phyloP scores from a whole-genome alignment of 2,888 invertebrate genomes.

The Julus scanicus region DNA sequence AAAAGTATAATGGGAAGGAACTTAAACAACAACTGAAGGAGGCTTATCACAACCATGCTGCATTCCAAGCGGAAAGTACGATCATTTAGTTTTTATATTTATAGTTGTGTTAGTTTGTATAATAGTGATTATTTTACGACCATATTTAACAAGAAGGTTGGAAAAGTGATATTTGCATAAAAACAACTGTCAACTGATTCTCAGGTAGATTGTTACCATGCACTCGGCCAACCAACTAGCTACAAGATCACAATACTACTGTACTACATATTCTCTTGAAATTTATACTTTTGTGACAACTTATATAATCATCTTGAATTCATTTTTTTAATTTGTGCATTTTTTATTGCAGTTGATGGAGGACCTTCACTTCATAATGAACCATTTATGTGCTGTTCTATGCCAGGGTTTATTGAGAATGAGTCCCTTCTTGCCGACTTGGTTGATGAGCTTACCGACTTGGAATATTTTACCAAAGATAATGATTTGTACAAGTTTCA shows the following conservation, averaged over 20 bases:
- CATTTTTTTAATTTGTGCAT: not conserved
- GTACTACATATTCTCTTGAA: too few relatives aligned
- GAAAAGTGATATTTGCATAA: too few relatives aligned
- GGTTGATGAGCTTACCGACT: conserved; percentile 63
- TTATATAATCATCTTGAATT: not conserved
- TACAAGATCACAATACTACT: too few relatives aligned
- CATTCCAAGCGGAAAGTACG: conserved; percentile 20
- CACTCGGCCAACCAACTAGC: too few relatives aligned
- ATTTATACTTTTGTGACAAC: too few relatives aligned
- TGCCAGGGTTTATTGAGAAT: conserved; percentile 54
- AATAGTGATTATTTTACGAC: too few relatives aligned
- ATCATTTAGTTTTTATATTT: not conserved
- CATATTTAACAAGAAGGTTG: too few relatives aligned
- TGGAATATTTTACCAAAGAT: conserved; percentile 79
- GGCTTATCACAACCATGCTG: not conserved
- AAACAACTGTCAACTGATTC: too few relatives aligned
- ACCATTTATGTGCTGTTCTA: conserved; percentile 53
- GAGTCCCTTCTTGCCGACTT: conserved; percentile 63
- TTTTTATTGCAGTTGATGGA: not conserved
- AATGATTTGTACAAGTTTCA: conserved; percentile 91
- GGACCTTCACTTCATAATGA: conserved; percentile 8
- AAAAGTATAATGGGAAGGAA: not conserved
- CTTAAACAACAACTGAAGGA: not conserved
- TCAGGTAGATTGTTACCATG: too few relatives aligned
- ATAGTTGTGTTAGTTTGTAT: not conserved